Evolutionary conservation across 1,140 invertebrate genomes (phyloP), one percentile per base, ranked within the genome.

Genomic region (Pteromalus puparum): DNA sequence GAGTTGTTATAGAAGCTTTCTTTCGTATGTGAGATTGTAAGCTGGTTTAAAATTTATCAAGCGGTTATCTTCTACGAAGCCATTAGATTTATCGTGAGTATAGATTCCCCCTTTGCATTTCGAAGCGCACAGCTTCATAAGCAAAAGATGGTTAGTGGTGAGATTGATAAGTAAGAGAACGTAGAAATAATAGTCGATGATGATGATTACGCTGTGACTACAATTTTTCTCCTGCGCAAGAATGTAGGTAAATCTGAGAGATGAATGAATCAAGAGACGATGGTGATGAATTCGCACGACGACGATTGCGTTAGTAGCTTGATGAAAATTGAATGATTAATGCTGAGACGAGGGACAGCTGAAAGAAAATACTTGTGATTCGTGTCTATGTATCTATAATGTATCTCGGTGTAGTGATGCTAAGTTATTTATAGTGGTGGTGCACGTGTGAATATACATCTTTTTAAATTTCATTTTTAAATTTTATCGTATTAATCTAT

Each of bases 291-390:
- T 53, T 53, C 30, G 30, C 30, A 34, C 30, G 30, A 34, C 53
- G 21, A 7, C 18, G 53, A 61, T 61, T 61, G 18, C 53, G 18
- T 18, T 18, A 61, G 53, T 61, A 61, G 21, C 4, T 61, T 18
- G 18, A 61, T 61, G 53, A 61, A 61, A 61, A 21, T 61, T n/a
- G 53, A 61, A 61, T 61, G 53, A 61, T 61, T 61, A 61, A 61
- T 61, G 53, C 7, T 61, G 18, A 61, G 53, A 61, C 53, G 53
- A 61, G 6, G 53, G 53, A 18, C 13, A 48, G 5, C 53, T 61
- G 53, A 61, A 61, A 61, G 53, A 61, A 61, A 61, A 61, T 61
- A n/a, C 53, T 61, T 61, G 53, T n/a, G 18, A 61, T 61, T 61
- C 53, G 53, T 61, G 53, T 7, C 53, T 18, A n/a, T 61, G 53